Conservation (phyloP, 30 jellyfish, hydroid and myxozoan genomes). For the Euphysa ruthae region DNA sequence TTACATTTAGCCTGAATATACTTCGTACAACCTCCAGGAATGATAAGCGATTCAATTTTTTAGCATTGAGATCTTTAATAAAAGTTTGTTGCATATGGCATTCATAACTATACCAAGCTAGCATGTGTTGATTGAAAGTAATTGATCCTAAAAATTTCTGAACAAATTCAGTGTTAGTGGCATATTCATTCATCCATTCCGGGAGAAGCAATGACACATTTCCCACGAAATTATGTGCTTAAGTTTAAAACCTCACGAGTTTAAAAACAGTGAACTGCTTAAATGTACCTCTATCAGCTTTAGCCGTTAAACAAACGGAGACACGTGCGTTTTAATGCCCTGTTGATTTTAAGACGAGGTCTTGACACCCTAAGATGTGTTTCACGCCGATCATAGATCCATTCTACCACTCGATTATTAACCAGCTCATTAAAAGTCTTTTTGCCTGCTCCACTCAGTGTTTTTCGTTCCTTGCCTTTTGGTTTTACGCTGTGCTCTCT, state of each 20-base stretch:
- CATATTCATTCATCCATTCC: too few relatives aligned
- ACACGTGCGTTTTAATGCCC: conserved; percentile 38
- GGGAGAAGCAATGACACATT: too few relatives aligned
- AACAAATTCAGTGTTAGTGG: too few relatives aligned
- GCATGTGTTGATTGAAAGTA: too few relatives aligned
- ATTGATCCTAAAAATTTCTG: too few relatives aligned
- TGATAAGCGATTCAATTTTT: not conserved
- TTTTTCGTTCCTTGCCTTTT: conserved; percentile 7
- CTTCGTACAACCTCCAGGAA: conserved; percentile 6
- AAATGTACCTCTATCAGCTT: conserved; percentile 9
- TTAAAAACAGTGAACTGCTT: too few relatives aligned
- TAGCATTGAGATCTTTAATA: too few relatives aligned
- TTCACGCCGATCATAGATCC: conserved; percentile 3
- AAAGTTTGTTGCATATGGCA: too few relatives aligned
- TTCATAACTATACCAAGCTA: too few relatives aligned
- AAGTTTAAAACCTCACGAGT: conserved; percentile 12
- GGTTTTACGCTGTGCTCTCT: conserved; percentile 6
- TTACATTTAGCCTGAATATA: too few relatives aligned
- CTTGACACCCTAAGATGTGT: not conserved
- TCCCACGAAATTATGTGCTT: not conserved
- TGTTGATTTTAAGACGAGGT: conserved; percentile 10
- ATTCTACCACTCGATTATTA: not conserved
- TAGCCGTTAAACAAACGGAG: conserved; percentile 40
- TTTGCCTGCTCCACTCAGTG: conserved; percentile 17
- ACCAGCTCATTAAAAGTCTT: not conserved